Evolutionary conservation across 2,113 vertebrate genomes (phyloP), one percentile per base, ranked within the genome.

Genomic region (Microtus richardsoni): DNA sequence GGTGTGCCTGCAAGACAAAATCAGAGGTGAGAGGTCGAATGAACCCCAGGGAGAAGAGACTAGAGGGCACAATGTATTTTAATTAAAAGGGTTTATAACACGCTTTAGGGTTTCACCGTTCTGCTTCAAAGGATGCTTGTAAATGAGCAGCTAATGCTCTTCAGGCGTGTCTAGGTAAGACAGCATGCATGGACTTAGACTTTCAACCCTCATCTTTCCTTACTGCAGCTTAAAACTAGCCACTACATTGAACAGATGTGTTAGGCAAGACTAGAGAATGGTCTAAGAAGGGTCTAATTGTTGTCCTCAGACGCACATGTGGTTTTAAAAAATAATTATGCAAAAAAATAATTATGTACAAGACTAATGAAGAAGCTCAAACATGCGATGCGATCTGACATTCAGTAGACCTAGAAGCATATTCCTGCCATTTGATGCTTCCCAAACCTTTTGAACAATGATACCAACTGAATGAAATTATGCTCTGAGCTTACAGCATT

Each of bases 1-100:
- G 99, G 99, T 11, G 99, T 99, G 95, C 99, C 99, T 99, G 94
- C 0, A 22, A 92, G 89, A 97, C 94, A 97, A 97, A 98, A 93
- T 0, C 13, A 94, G 97, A 88, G 95, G 88, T 74, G 89, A 96
- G 4, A n/a, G 89, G 94, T 98, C 91, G 97, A 86, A 16, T 9
- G 82, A 64, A 62, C 83, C 91, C 91, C 33, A 58, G 5, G 17
- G 89, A 75, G 39, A 89, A 74, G 39, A 91, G 78, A 97, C 58
- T 71, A 62, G 8, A 75, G 11, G 44, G 74, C 52, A 97, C 82
- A 58, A 54, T 7, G 62, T 24, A 62, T 82, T 97, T 97, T 97
- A 91, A 95, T 79, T 83, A 92, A 95, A 75, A 97, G 88, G 52
- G 28, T 41, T 64, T 92, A 78, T 84, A 97, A 91, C 3, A 66